Percentiles rank a stretch among this genome's conserved stretches.
phyloP scores from a whole-genome alignment of 2,797 vertebrate genomes.

The Platalea minor region DNA sequence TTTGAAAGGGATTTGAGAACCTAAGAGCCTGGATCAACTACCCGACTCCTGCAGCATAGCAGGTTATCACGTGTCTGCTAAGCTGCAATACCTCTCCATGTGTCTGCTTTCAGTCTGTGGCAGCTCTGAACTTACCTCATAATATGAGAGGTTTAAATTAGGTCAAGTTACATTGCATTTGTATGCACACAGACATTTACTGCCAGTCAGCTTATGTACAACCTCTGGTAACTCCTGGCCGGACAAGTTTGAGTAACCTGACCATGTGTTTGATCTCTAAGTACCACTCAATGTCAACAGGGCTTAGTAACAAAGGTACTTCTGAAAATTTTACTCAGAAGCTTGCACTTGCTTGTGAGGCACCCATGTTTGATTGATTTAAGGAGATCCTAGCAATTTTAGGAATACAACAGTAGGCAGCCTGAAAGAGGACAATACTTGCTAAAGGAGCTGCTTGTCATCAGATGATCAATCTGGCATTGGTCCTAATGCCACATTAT shows the following conservation, averaged over 20 bases:
- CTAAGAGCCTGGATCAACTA: not conserved
- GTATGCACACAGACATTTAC: not conserved
- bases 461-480: not conserved
- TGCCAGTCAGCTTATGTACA: not conserved
- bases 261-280: not conserved
- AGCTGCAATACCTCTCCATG: not conserved
- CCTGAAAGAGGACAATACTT: not conserved
- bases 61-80: rapidly evolving
- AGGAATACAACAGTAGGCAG: not conserved
- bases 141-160: not conserved
- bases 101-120: not conserved
- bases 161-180: not conserved
- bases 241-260: not conserved
- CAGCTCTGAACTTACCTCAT: not conserved
- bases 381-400: not conserved
- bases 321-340: not conserved
- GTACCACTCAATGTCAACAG: not conserved
- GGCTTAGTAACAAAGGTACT: not conserved
- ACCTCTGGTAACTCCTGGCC: not conserved
- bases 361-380: not conserved
- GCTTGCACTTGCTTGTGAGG: not conserved
- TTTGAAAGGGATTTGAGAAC: not conserved
- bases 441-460: not conserved
- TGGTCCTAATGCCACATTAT: not conserved
- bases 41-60: not conserved